Percentiles rank a stretch among this genome's conserved stretches.
phyloP scores from a whole-genome alignment of 2,888 invertebrate genomes.

The Nematopogon swammerdamellus region DNA sequence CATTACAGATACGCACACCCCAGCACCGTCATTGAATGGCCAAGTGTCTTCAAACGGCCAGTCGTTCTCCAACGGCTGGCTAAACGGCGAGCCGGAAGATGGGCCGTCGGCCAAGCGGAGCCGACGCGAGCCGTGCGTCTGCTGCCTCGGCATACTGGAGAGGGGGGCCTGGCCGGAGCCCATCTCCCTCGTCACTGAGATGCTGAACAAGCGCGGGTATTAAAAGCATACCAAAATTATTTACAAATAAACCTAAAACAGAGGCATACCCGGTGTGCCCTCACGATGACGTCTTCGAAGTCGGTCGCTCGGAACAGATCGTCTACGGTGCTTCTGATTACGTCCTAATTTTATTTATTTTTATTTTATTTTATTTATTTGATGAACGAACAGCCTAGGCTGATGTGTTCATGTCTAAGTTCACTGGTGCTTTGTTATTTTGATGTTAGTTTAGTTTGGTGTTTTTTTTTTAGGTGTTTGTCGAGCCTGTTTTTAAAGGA shows the following conservation, averaged over 20 bases:
- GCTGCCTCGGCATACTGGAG: slow-evolving; percentile 73
- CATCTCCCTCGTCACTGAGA: slow-evolving; percentile 46
- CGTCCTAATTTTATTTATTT: no score
- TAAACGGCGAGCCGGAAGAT: slow-evolving; percentile 26
- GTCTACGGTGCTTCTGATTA: slow-evolving; percentile 73
- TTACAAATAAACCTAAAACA: no score
- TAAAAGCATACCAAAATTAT: slow-evolving; percentile 2
- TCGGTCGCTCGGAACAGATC: slow-evolving; percentile 81
- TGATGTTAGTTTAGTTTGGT: no score
- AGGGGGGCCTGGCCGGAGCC: slow-evolving; percentile 52
- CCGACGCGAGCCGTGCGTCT: slow-evolving; percentile 57
- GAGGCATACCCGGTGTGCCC: slow-evolving; percentile 61
- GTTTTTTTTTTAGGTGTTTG: no score
- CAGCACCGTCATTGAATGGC: no score
- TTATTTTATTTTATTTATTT: no score
- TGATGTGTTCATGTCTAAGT: no score
- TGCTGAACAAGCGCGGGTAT: slow-evolving; percentile 47
- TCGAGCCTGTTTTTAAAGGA: no score
- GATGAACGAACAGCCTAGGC: no score
- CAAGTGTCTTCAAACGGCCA: slow-evolving; percentile 36
- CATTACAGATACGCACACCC: no score
- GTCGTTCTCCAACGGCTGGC: slow-evolving; percentile 26
- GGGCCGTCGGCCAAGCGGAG: slow-evolving; percentile 32
- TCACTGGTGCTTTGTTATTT: no score
- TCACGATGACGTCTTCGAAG: slow-evolving; percentile 79